A percentile compares a stretch with the other conserved stretches of the same genome.
phyloP scores from a whole-genome alignment of 2,888 invertebrate species.

The Diachrysia chrysitis region DNA sequence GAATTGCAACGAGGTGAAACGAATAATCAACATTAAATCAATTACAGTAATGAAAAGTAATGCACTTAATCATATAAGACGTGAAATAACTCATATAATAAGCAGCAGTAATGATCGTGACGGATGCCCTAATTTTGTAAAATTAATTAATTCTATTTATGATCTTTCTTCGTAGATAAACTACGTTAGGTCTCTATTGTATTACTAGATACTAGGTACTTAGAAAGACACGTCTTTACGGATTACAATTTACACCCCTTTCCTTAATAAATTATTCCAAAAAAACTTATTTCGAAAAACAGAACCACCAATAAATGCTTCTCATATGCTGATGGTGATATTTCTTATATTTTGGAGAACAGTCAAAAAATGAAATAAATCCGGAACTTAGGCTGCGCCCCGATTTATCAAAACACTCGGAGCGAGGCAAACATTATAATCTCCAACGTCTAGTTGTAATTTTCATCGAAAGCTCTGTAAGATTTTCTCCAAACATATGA shows the following conservation, averaged over 20 bases:
- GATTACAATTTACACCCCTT: too few species aligned
- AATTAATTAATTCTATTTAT: conserved; percentile 36
- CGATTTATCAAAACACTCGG: not conserved
- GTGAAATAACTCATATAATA: conserved; percentile 28
- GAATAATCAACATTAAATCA: conserved; percentile 40
- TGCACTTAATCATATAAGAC: conserved; percentile 31
- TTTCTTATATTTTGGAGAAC: not conserved
- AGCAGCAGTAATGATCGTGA: conserved; percentile 21
- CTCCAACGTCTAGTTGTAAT: not conserved
- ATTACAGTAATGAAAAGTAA: conserved; percentile 47
- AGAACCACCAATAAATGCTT: not conserved
- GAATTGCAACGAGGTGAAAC: conserved; percentile 20
- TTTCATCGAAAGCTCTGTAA: not conserved
- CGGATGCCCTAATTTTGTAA: conserved; percentile 36
- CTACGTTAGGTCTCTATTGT: not conserved
- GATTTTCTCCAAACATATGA: not conserved
- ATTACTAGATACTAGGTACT: too few species aligned
- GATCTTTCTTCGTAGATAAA: conserved; percentile 4
- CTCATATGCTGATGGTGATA: not conserved
- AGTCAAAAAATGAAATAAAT: not conserved
- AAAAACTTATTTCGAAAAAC: not conserved
- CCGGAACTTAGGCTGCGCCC: not conserved
- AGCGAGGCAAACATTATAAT: conserved; percentile 1
- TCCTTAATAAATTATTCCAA: too few species aligned
- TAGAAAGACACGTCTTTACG: too few species aligned